Percentiles rank a stretch among this genome's conserved stretches.
phyloP scores from a whole-genome alignment of 2,113 vertebrate genomes.

The Kobus ellipsiprymnus region DNA sequence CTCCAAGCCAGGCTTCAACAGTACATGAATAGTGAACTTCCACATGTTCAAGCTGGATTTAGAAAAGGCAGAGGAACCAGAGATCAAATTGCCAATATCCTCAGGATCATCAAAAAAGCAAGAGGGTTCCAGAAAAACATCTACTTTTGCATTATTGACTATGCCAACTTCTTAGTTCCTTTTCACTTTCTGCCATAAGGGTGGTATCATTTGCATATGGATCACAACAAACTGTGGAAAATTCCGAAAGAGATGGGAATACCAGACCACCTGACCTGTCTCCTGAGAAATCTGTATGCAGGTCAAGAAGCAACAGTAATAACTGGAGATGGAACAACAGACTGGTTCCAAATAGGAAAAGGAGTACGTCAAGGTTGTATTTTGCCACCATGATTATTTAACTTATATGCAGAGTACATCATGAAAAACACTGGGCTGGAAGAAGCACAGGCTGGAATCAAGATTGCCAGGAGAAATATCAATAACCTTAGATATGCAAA shows the following conservation, averaged over 20 bases:
- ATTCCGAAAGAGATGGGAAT: neutral
- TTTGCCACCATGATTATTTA: neutral
- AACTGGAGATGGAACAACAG: neutral
- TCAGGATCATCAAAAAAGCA: neutral
- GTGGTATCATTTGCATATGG: neutral
- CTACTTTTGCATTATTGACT: neutral
- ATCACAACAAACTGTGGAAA: neutral
- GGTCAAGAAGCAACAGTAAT: neutral
- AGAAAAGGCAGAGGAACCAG: neutral
- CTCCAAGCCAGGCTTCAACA: neutral
- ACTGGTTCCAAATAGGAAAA: neutral
- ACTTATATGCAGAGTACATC: neutral
- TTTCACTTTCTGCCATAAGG: too few relatives aligned
- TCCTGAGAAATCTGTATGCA: neutral
- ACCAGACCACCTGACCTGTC: neutral
- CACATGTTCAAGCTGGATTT: neutral
- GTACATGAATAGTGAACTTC: neutral
- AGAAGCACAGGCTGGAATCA: neutral
- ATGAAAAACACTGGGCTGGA: neutral
- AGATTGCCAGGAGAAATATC: neutral
- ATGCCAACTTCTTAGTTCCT: neutral
- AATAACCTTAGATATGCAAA: neutral
- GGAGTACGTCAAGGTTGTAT: rapidly evolving
- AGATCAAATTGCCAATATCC: neutral
- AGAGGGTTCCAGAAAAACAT: neutral